These are phyloP conservation scores for Heterodera filipjevi DNA, from an alignment of 2,888 invertebrate species.

Conservation along the genomic window DNA sequence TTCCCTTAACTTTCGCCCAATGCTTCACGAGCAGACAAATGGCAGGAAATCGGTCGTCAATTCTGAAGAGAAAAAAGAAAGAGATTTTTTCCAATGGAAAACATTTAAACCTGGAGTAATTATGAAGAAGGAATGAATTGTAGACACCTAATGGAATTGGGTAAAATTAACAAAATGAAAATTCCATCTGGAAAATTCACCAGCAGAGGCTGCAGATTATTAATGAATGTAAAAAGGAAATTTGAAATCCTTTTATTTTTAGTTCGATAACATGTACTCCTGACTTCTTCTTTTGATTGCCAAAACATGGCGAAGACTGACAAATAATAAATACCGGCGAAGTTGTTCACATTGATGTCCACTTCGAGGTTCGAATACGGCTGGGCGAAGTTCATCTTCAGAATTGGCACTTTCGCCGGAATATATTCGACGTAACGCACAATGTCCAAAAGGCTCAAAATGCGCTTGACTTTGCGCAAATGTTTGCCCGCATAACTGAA, in stretches of 20 bases:
- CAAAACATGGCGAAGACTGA: too few species aligned
- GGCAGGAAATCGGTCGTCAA: conserved; percentile 59
- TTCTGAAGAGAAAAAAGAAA: conserved; percentile 43
- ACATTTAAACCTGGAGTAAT: conserved; percentile 59
- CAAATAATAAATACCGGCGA: conserved; percentile 62
- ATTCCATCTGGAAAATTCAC: too few species aligned
- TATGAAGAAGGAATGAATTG: conserved; percentile 63
- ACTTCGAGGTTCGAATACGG: conserved; percentile 54
- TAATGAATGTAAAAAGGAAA: too few species aligned
- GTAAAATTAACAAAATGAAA: neutral
- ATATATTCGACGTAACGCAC: conserved; percentile 37
- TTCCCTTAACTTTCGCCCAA: conserved; percentile 59
- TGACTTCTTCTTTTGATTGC: too few species aligned
- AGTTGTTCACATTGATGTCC: conserved; percentile 64
- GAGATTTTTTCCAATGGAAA: too few species aligned
- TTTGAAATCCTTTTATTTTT: too few species aligned
- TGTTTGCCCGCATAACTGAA: conserved; percentile 38
- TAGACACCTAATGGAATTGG: conserved; percentile 50
- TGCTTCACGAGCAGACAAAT: conserved; percentile 61
- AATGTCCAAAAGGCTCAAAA: conserved; percentile 5
- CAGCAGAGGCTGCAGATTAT: too few species aligned
- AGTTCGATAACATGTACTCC: too few species aligned
- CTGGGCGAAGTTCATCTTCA: conserved; percentile 47
- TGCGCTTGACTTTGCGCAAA: conserved; percentile 31
- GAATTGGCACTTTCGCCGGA: conserved; percentile 53